Conservation (phyloP, 2,888 invertebrate genomes). For the Halocaridina rubra region DNA sequence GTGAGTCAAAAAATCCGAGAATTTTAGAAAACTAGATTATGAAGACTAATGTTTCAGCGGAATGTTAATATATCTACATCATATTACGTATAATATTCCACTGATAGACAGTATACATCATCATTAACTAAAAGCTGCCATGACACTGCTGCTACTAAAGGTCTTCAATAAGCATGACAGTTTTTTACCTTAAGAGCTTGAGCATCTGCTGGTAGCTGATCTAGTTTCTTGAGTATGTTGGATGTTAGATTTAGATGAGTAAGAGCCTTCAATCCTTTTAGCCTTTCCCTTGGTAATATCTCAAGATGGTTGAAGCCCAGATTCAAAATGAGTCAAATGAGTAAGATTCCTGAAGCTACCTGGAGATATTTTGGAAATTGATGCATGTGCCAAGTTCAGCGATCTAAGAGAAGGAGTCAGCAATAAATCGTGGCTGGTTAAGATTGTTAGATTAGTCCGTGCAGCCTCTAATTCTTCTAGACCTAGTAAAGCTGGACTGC, state of each 20-base stretch:
- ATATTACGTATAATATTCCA: too few relatives aligned
- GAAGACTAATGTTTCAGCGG: too few relatives aligned
- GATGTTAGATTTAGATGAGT: conserved; percentile 65
- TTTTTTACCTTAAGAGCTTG: conserved; percentile 64
- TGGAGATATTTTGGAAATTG: conserved; percentile 81
- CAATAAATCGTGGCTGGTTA: conserved; percentile 83
- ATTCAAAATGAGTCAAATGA: conserved; percentile 84
- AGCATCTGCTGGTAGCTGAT: conserved; percentile 65
- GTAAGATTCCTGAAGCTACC: conserved; percentile 82
- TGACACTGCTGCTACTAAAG: too few relatives aligned
- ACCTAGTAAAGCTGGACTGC: conserved; percentile 41
- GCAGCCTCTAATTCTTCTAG: conserved; percentile 55
- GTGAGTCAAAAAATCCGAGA: too few relatives aligned
- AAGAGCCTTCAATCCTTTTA: conserved; percentile 63
- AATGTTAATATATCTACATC: too few relatives aligned
- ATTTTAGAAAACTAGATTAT: too few relatives aligned
- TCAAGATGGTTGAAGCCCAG: conserved; percentile 88
- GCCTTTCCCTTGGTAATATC: conserved; percentile 74
- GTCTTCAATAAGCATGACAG: too few relatives aligned
- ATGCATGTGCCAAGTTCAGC: conserved; percentile 87
- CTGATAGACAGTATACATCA: too few relatives aligned
- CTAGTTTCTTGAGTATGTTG: conserved; percentile 66
- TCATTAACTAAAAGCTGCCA: too few relatives aligned
- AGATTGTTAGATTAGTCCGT: conserved; percentile 84
- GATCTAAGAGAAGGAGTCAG: conserved; percentile 82